Evolutionary conservation across 1,140 invertebrate genomes (phyloP), one percentile per base, ranked within the genome.

Genomic region (Glomeris maerens): DNA sequence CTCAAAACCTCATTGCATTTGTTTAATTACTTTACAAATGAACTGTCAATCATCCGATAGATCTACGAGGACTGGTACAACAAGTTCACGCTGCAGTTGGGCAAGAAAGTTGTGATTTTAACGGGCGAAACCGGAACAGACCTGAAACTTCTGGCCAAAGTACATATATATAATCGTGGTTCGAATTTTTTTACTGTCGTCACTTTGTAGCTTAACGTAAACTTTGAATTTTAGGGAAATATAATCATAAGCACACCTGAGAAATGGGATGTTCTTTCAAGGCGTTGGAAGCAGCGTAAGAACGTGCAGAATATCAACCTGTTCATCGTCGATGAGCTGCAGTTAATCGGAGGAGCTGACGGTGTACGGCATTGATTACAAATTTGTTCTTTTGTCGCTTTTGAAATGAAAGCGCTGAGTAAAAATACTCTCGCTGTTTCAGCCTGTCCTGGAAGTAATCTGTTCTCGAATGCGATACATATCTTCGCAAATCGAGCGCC

Each of bases 121-220:
- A 98, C 94, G 0, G 96, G 96, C 0, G 95, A 99, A 72, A 96
- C 93, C 1, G 87, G 89, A 0, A 95, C 90, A 0, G 96, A 99
- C 72, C 74, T 98, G 49, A 98, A 98, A 62, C 65, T 95, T 3
- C 51, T 78, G 2, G 71, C 73, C 26, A 71, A 69, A 57, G 64
- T 66, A 55, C n/a, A n/a, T n/a, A n/a, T n/a, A n/a, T n/a, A n/a
- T n/a, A n/a, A 7, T 51, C 4, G 25, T 50, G 36, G 47, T 20
- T 45, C 10, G 7, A 41, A 49, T 45, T 49, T 49, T 13, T 44
- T 46, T 50, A 21, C 3, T 22, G 14, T 47, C 17, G 17, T 10
- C 17, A 10, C 10, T 36, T 36, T 36, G 17, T 36, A 10, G 17
- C 17, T 55, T 14, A 13, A 3, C 52, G 50, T 10, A 44, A 49